These are phyloP conservation scores for Simalia tracyae DNA, from an alignment of 2,797 vertebrate species.

Conservation along the genomic window DNA sequence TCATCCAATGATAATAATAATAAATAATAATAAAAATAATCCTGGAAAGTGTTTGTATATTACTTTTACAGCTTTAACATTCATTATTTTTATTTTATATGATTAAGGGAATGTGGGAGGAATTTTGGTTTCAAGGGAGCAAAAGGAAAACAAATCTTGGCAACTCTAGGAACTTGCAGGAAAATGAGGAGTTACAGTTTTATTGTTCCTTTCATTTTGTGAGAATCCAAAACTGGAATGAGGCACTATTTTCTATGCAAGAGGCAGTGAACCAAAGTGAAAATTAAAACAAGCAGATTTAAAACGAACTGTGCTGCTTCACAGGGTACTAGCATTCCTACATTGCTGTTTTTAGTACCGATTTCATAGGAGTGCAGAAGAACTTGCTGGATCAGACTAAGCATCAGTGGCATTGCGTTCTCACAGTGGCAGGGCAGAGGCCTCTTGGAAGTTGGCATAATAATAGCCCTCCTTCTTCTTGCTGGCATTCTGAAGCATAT, in stretches of 20 bases:
- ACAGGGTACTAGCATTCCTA: not conserved
- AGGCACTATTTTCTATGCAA: conserved; percentile 65
- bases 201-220: conserved; percentile 35
- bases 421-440: not conserved
- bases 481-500: not conserved
- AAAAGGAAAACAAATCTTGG: conserved; percentile 34
- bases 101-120: conserved; percentile 45
- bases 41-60: conserved; percentile 48
- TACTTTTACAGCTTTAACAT: conserved; percentile 50
- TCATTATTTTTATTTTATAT: conserved; percentile 61
- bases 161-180: conserved; percentile 42
- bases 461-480: not conserved
- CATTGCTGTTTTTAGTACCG: conserved; percentile 9
- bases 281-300: conserved; percentile 22
- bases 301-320: not conserved
- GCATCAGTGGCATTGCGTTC: not conserved
- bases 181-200: not conserved
- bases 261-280: conserved; percentile 37
- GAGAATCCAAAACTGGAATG: conserved; percentile 49
- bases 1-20: not conserved
- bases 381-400: not conserved
- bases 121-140: conserved; percentile 43
- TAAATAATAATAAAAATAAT: conserved; percentile 26
- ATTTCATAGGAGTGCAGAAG: conserved; percentile 20
- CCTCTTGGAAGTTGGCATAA: not conserved